Conservation (phyloP, 2,797 vertebrate genomes). For the Cephalopachus bancanus region DNA sequence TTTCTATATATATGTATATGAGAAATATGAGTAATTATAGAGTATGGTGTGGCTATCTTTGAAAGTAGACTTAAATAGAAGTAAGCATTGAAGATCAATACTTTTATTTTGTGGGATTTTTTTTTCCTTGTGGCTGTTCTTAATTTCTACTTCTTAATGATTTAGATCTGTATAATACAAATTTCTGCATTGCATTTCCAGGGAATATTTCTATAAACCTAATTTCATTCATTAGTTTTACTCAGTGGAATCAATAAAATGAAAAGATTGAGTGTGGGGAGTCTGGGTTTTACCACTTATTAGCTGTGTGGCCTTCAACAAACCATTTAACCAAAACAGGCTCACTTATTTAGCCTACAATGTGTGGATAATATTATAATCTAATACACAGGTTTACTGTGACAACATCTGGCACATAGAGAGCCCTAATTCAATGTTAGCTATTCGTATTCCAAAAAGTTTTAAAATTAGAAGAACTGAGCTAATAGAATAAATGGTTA, state of each 20-base stretch:
- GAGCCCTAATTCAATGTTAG: not conserved
- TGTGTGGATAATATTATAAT: not conserved
- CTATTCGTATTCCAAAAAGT: not conserved
- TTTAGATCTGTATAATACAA: not conserved
- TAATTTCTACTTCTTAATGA: not conserved
- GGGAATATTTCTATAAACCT: not conserved
- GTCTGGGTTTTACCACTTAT: not conserved
- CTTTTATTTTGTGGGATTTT: not conserved
- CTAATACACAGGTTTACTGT: not conserved
- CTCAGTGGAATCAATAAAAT: not conserved
- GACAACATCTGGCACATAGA: not conserved
- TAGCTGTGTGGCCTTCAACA: not conserved
- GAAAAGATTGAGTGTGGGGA: not conserved
- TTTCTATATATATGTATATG: not conserved
- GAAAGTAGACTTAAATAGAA: not conserved
- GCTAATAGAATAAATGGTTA: not conserved
- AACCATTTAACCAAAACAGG: not conserved
- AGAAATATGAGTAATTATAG: not conserved
- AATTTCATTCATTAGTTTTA: not conserved
- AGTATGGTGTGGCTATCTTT: not conserved
- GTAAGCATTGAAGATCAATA: not conserved
- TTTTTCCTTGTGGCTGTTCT: not conserved
- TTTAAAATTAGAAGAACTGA: not conserved
- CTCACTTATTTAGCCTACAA: conserved; percentile 8
- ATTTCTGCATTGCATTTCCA: not conserved